phyloP scores from a whole-genome alignment of 2,113 vertebrate species.

The Bambusicola thoracicus region DNA sequence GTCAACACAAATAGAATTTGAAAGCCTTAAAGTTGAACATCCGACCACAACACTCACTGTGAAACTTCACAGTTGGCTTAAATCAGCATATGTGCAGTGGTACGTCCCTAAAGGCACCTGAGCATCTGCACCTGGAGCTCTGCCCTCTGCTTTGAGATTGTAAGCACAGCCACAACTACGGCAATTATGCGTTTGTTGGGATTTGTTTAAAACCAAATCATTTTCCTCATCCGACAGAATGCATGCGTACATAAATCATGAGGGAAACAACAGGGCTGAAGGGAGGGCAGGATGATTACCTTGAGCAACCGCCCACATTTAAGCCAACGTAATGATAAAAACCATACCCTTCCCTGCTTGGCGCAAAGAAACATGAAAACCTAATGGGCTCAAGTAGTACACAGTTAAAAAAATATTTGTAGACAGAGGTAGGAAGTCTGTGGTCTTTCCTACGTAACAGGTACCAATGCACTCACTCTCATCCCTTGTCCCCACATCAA shows the following conservation, averaged over 20 bases:
- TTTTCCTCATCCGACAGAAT: not conserved
- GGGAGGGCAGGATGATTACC: not conserved
- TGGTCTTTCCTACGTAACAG: not conserved
- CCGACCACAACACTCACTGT: not conserved
- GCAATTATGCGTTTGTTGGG: not conserved
- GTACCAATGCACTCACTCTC: not conserved
- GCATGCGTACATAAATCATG: not conserved
- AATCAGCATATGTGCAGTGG: fast-evolving
- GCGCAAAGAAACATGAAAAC: not conserved
- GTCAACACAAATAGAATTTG: not conserved
- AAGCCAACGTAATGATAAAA: not conserved
- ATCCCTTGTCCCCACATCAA: not conserved
- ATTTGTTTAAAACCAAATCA: not conserved
- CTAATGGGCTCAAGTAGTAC: not conserved
- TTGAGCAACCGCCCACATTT: fast-evolving
- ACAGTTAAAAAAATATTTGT: not conserved
- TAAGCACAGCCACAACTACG: not conserved
- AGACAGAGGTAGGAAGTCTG: not conserved
- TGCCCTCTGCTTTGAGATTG: not conserved
- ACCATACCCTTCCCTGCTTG: not conserved
- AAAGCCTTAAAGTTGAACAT: not conserved
- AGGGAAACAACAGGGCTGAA: not conserved
- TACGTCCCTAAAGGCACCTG: not conserved
- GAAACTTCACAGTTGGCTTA: not conserved
- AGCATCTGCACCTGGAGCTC: not conserved